Evolutionary conservation across 2,797 vertebrate species (phyloP).

Genomic region (Hephaestus fuliginosus): DNA sequence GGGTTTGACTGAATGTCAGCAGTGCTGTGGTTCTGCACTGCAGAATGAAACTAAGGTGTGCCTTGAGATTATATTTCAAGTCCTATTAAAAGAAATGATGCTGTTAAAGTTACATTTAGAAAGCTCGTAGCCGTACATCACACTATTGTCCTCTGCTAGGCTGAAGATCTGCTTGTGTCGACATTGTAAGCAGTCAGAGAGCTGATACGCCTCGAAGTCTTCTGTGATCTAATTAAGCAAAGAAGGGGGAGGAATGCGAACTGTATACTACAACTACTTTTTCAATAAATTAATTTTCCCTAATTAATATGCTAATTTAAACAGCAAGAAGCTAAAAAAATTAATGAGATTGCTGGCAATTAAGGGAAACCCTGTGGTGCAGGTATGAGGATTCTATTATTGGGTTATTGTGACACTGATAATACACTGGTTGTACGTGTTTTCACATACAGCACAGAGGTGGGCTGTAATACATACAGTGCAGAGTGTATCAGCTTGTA

Average conservation of each 20-base stretch:
- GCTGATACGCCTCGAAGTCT: conserved; percentile 23
- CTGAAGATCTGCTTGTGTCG: background rate
- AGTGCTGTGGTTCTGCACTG: conserved; percentile 12
- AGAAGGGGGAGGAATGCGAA: conserved; percentile 5
- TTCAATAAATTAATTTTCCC: background rate
- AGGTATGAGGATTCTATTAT: conserved; percentile 1
- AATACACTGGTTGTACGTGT: background rate
- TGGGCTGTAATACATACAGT: background rate
- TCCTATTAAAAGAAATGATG: background rate
- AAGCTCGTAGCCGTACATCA: conserved; percentile 11
- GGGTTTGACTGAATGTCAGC: conserved; percentile 34
- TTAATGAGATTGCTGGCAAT: conserved; percentile 27
- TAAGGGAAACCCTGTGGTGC: conserved; percentile 36
- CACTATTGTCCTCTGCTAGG: background rate
- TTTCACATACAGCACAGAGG: background rate
- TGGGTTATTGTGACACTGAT: background rate
- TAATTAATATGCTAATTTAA: conserved; percentile 46
- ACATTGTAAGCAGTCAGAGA: background rate
- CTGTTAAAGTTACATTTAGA: conserved; percentile 20
- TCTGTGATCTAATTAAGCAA: conserved; percentile 24
- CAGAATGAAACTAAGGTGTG: conserved; percentile 28
- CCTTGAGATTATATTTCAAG: conserved; percentile 44
- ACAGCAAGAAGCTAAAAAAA: conserved; percentile 15
- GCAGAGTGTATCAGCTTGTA: background rate
- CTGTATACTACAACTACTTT: background rate